phyloP scores from a whole-genome alignment of 2,888 invertebrate species.

The Acanthosepion lycidas region DNA sequence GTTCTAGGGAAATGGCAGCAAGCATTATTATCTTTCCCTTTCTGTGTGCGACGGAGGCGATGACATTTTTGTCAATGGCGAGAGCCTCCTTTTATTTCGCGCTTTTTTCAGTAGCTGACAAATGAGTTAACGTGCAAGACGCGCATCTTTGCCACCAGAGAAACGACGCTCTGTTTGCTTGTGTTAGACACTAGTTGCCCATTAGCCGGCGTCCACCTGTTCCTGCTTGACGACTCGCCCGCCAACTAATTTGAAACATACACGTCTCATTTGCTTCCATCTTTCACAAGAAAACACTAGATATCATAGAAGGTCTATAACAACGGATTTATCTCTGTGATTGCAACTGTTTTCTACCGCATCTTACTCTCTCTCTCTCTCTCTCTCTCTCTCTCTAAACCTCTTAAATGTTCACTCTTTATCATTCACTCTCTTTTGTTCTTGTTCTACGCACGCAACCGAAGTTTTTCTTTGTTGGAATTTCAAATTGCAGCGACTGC shows the following conservation, averaged over 20 bases:
- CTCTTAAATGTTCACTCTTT: too few relatives aligned
- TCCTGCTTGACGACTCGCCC: not conserved
- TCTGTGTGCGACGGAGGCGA: not conserved
- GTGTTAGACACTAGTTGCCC: slow-evolving; percentile 21
- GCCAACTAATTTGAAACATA: not conserved
- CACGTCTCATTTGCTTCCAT: not conserved
- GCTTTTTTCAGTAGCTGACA: not conserved
- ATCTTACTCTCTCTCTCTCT: too few relatives aligned
- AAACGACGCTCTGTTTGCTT: not conserved
- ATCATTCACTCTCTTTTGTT: too few relatives aligned
- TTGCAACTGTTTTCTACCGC: too few relatives aligned
- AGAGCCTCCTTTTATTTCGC: not conserved
- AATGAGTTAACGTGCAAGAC: not conserved
- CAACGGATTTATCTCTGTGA: too few relatives aligned
- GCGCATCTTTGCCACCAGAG: not conserved
- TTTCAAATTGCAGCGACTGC: too few relatives aligned
- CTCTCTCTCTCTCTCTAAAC: too few relatives aligned
- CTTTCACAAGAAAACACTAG: too few relatives aligned
- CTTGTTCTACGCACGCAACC: too few relatives aligned
- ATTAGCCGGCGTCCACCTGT: not conserved
- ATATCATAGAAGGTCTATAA: too few relatives aligned
- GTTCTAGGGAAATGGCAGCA: not conserved
- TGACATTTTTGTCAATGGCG: not conserved
- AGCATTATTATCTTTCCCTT: not conserved
- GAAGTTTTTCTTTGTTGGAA: too few relatives aligned